Base-by-base conservation (phyloP, 2,113 vertebrate genomes). In the Trogon surrucura region DNA sequence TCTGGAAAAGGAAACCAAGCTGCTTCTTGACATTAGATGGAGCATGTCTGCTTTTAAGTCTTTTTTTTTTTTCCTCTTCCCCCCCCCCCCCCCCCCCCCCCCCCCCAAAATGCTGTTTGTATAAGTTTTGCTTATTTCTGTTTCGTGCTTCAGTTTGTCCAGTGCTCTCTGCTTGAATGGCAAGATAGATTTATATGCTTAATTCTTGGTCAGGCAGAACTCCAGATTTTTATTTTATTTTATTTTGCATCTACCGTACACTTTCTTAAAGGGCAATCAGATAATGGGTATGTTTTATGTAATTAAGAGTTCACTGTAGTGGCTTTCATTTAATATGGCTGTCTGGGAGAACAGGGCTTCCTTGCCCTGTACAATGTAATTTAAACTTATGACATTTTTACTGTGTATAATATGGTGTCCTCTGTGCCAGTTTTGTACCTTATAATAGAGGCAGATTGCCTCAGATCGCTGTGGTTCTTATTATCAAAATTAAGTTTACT, bases 341-440 rank as follows among this genome's bases (percentile, higher is more conserved):
- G 99, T 99, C 98, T 97, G 98, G 98, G 98, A 98, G 98, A 98
- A 98, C 98, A 98, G 98, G 98, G 98, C 98, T 97, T 90, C 96
- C 90, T 97, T 91, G 92, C 98, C 98, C 98, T 98, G 98, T 98
- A 97, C 97, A 94, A 97, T 98, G 98, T 99, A 99, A 99, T 99
- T 99, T 99, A 99, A 99, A 99, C 98, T 99, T 98, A 99, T 98
- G 98, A 98, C 99, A 98, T 99, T 99, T 99, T 99, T 99, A 99
- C 99, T 98, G 99, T 99, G 98, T 99, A 99, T 99, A 99, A 99
- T 99, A 98, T 98, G 96, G 98, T 98, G 99, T 99, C 98, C 98
- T 99, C 98, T 98, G 99, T 99, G 99, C 99, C 99, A 99, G 99
- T 99, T 99, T 99, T 99, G 99, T 99, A 99, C 99, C 99, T 99